phyloP scores from a whole-genome alignment of 1,140 invertebrate species.

The Macrostomum lignano region DNA sequence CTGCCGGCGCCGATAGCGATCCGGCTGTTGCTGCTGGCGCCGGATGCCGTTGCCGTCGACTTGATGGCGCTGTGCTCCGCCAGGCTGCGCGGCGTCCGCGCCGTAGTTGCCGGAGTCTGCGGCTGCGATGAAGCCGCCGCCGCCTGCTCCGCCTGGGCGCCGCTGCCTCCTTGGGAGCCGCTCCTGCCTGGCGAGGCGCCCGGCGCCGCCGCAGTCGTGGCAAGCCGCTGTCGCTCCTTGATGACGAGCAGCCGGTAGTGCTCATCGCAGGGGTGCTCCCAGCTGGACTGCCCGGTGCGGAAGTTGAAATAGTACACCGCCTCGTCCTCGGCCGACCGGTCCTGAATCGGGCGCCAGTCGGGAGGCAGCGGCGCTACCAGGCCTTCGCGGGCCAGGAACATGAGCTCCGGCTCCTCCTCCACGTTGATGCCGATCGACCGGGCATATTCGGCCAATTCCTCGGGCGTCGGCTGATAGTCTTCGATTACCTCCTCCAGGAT shows the following conservation, averaged over 20 bases:
- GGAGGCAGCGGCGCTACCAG: constrained; percentile 54
- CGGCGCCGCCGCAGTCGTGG: too few species aligned
- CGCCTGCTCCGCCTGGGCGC: too few species aligned
- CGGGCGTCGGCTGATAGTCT: constrained; percentile 22
- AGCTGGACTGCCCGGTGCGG: constrained; percentile 45
- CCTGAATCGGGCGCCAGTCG: constrained; percentile 56
- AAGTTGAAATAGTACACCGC: constrained; percentile 55
- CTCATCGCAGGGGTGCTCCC: constrained; percentile 65
- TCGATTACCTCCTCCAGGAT: constrained; percentile 27
- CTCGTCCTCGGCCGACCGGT: constrained; percentile 39
- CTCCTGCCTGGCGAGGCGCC: too few species aligned
- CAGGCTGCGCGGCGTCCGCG: too few species aligned
- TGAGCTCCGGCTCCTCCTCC: constrained; percentile 44
- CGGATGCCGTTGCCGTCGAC: too few species aligned
- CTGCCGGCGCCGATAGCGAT: too few species aligned
- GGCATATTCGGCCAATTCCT: constrained; percentile 58
- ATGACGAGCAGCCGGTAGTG: constrained; percentile 34
- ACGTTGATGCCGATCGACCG: constrained; percentile 54
- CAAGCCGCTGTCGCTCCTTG: constrained; percentile 17
- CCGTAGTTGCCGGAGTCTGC: too few species aligned
- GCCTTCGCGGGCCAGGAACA: constrained; percentile 52
- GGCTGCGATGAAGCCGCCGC: too few species aligned
- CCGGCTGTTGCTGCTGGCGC: too few species aligned
- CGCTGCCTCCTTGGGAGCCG: too few species aligned
- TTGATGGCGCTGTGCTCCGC: too few species aligned